phyloP scores from a whole-genome alignment of 2,113 vertebrate genomes.

The Microtus pennsylvanicus region DNA sequence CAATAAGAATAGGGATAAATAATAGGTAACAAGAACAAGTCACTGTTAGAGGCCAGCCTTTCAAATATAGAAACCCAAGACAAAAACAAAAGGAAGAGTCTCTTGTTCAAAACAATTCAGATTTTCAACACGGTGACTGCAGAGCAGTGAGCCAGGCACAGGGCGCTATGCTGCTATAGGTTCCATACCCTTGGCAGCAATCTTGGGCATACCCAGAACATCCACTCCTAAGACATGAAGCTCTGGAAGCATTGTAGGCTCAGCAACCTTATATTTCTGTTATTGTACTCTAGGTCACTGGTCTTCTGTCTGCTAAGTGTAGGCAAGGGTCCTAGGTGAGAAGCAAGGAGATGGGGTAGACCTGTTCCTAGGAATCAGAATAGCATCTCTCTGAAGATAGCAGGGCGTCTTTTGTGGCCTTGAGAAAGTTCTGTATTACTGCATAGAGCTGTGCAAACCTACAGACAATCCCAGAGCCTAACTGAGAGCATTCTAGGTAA shows the following conservation, averaged over 20 bases:
- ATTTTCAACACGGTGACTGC: background rate
- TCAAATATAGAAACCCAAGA: too few relatives aligned
- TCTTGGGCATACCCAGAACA: background rate
- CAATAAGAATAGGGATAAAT: background rate
- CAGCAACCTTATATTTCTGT: background rate
- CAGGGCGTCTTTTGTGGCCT: background rate
- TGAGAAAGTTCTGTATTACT: background rate
- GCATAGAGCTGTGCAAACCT: background rate
- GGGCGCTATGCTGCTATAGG: background rate
- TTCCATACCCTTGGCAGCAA: background rate
- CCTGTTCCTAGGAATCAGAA: background rate
- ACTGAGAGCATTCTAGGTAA: background rate
- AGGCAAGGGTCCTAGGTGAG: background rate
- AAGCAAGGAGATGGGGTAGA: background rate
- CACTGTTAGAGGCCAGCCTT: background rate
- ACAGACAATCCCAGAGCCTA: background rate
- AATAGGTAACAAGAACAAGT: background rate
- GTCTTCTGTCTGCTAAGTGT: background rate
- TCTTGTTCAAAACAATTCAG: background rate
- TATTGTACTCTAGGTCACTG: background rate
- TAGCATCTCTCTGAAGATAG: background rate
- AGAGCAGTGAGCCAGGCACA: background rate
- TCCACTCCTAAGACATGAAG: background rate
- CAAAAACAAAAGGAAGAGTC: background rate
- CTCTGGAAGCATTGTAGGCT: background rate